Base-by-base conservation (phyloP, 2,888 invertebrate species). In the Drosophila tripunctata region DNA sequence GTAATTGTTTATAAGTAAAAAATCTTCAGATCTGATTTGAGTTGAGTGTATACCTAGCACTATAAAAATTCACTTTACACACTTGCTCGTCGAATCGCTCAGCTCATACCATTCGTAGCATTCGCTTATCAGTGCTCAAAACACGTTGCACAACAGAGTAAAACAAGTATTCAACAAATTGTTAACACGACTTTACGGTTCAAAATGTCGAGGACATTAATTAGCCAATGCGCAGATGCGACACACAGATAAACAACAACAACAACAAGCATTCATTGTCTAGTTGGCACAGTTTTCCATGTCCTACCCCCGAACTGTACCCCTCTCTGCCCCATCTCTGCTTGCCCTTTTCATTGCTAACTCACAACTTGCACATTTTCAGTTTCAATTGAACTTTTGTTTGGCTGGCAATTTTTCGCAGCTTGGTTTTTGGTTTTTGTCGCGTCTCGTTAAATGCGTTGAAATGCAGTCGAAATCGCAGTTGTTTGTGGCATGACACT, bases 301-400 rank as follows among this genome's bases (percentile, higher is more conserved):
- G n/a, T n/a, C n/a, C n/a, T n/a, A n/a, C n/a, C n/a, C n/a, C n/a
- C n/a, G n/a, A n/a, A n/a, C n/a, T n/a, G n/a, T n/a, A 27, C 27
- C 14, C 10, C 33, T 30, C 27, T 10, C n/a, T 4, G 27, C 7
- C 1, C 15, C 8, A 4, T 1, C 1, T 1, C 10, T 12, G 6
- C 15, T 0, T 19, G 0, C 5, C 0, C 7, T 3, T 7, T 14
- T 12, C 8, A 14, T 14, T 14, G 22, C 7, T 12, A 41, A 14
- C 41, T 15, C 38, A 17, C 4, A 22, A 6, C 55, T 33, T 38
- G 27, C 73, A 57, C 61, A 70, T 62, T 71, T 66, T 57, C 40
- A 40, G 67, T 74, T 74, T 75, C 74, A 74, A 74, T 75, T 75
- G 74, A 75, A 74, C 72, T 76, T 75, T 71, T 75, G 74, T 61